phyloP scores from a whole-genome alignment of 2,888 invertebrate species.

The Prosopocoilus inquinatus region DNA sequence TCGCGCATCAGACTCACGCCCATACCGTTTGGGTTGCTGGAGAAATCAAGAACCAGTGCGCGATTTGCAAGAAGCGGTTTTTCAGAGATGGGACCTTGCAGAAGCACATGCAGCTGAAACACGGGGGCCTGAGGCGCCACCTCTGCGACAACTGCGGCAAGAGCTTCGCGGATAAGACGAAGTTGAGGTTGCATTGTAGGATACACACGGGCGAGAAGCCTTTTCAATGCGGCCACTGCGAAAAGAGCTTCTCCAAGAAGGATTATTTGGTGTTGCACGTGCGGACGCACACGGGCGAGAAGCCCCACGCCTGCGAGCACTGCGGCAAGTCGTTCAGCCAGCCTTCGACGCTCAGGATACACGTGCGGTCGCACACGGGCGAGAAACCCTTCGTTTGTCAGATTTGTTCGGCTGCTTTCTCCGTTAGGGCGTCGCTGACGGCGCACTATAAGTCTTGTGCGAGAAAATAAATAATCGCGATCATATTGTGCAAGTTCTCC shows the following conservation, averaged over 20 bases:
- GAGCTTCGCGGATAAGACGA: slow-evolving; percentile 28
- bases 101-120: slow-evolving; percentile 48
- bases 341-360: slow-evolving; percentile 38
- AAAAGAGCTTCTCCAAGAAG: slow-evolving; percentile 35
- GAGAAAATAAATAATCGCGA: slow-evolving; percentile 30
- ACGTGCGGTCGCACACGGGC: slow-evolving; percentile 40
- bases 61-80: slow-evolving; percentile 33
- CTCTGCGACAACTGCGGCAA: slow-evolving; percentile 46
- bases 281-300: slow-evolving; percentile 41
- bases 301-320: slow-evolving; percentile 42
- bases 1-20: slow-evolving; percentile 39
- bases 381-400: slow-evolving; percentile 51
- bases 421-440: slow-evolving; percentile 56
- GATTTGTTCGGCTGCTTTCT: slow-evolving; percentile 57
- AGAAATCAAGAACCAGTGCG: slow-evolving; percentile 25
- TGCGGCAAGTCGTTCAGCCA: slow-evolving; percentile 43
- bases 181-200: slow-evolving; percentile 35
- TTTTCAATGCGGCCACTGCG: slow-evolving; percentile 33
- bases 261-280: slow-evolving; percentile 40
- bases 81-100: slow-evolving; percentile 44
- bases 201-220: slow-evolving; percentile 34
- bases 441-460: slow-evolving; percentile 47
- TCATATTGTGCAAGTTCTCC: too few species aligned
- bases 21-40: slow-evolving; percentile 47
- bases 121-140: slow-evolving; percentile 26